A percentile compares a stretch with the other conserved stretches of the same genome.
phyloP scores from a whole-genome alignment of 2,888 invertebrate species.

The Archaeoteleia sp. region DNA sequence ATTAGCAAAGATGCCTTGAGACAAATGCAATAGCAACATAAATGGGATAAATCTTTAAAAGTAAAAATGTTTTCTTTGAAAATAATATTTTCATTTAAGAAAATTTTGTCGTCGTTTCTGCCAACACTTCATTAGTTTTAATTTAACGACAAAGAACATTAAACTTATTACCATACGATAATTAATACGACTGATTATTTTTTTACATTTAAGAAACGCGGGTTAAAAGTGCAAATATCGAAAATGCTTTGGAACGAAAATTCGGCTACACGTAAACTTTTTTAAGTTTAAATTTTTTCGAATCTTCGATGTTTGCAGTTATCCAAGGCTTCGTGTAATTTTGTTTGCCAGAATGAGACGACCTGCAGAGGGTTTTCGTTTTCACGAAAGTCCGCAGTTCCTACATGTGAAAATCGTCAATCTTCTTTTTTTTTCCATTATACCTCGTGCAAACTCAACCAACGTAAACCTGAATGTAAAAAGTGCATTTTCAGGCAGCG shows the following conservation, averaged over 20 bases:
- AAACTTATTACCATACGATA: no score
- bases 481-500: conserved; percentile 21
- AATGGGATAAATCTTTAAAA: background rate
- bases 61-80: conserved; percentile 1
- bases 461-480: conserved; percentile 13
- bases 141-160: background rate
- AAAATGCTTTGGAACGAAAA: no score
- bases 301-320: conserved; percentile 9
- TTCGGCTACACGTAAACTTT: no score
- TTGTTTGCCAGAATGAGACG: conserved; percentile 6
- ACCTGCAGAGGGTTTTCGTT: conserved; percentile 17
- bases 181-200: no score
- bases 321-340: conserved; percentile 2
- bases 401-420: conserved; percentile 21
- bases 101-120: background rate
- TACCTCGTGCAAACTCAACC: conserved; percentile 17
- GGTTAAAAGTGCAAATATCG: no score
- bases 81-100: background rate
- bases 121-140: background rate
- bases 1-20: conserved; percentile 10
- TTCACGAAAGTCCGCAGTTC: conserved; percentile 4
- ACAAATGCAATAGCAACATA: conserved; percentile 12
- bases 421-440: conserved; percentile 11
- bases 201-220: no score
- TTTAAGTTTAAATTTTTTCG: conserved; percentile 9